Evolutionary conservation across 2,113 vertebrate genomes (phyloP), one percentile per base, ranked within the genome.

Genomic region (Microcebus murinus): DNA sequence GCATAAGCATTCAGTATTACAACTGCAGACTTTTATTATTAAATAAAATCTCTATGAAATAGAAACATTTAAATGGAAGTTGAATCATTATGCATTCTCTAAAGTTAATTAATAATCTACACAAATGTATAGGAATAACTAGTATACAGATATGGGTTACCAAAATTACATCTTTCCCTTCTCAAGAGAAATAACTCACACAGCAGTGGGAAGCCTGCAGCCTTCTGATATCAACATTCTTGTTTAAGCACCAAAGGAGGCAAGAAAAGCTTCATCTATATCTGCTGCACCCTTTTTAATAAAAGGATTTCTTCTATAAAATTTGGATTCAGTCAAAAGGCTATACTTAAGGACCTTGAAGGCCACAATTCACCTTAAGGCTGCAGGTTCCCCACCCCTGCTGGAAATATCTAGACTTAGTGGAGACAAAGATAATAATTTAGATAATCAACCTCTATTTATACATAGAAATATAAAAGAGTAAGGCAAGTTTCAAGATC

Each of bases 181-280:
- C 93, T 85, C 88, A 36, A 80, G 94, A 98, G 95, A 97, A 94
- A 97, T 97, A 94, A 95, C 92, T 97, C 81, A 93, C 55, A 7
- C 6, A 57, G 55, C 18, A 18, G 18, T 57, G 55, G 55, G 55
- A 20, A 57, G 18, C 55, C 6, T 57, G 18, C 18, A 20, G 18
- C 55, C 55, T 57, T 57, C 5, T 57, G 55, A 20, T 57, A 20
- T 57, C 18, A 57, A 57, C 6, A 57, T 57, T 57, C 5, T 57
- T 57, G 17, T 57, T 57, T 57, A 57, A 57, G 55, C 55, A 20
- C 18, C 55, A 57, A 57, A 20, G 18, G 55, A 57, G 55, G 18
- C 52, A 57, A 20, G 55, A 57, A 57, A 57, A 20, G 18, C 18
- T 57, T 20, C 17, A 20, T 57, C 18, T 57, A 4, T 57, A 57